Evolutionary conservation across 2,113 vertebrate genomes (phyloP).

Genomic region (Urocitellus parryii): DNA sequence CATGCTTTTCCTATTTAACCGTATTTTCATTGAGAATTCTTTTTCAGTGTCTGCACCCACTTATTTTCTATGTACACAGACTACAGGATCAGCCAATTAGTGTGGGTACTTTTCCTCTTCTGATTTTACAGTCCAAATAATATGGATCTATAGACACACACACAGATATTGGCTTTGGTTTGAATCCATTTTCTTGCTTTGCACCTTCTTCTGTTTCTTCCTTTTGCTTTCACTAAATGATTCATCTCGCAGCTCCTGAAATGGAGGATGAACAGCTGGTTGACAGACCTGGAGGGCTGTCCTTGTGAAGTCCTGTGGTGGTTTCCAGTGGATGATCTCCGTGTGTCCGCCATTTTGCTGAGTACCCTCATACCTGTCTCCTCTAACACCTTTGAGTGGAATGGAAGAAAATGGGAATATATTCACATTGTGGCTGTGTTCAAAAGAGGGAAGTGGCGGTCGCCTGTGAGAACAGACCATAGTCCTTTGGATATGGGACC

Average conservation of each 20-base stretch:
- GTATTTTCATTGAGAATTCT: background rate
- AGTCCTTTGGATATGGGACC: background rate
- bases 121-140: background rate
- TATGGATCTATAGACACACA: background rate
- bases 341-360: background rate
- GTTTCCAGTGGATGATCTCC: background rate
- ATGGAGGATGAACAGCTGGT: background rate
- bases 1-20: background rate
- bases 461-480: background rate
- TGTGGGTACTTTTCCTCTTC: background rate
- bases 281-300: background rate
- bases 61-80: background rate
- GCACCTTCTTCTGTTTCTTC: background rate
- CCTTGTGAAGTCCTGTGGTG: background rate
- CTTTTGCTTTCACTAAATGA: background rate
- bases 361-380: background rate
- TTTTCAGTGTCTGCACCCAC: background rate
- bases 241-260: background rate
- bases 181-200: background rate
- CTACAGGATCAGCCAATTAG: background rate
- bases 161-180: background rate
- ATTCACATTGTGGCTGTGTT: background rate
- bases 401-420: background rate
- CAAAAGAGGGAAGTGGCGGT: background rate
- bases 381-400: background rate